Evolutionary conservation across 2,888 invertebrate species (phyloP), one percentile per base, ranked within the genome.

Genomic region (Stenichneumon culpator): DNA sequence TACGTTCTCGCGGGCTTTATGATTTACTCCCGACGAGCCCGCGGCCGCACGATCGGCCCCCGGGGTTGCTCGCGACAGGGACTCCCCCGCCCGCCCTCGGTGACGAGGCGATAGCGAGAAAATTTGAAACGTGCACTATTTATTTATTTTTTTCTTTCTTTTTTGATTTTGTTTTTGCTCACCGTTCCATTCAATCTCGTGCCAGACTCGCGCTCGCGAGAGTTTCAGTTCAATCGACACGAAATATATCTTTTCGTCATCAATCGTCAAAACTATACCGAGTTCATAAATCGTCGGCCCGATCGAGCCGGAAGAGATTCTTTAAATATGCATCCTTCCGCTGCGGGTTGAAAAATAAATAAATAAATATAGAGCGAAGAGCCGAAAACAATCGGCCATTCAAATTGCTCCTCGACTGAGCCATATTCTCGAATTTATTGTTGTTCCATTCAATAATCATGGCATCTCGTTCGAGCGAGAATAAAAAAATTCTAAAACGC

Each of bases 391-490:
- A 52, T 54, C 32, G 39, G n/a, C 50, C 39, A 52, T 65, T 75
- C 50, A 19, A 67, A 52, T 77, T 67, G 67, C 75, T 22, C 52
- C 22, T 25, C 65, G 52, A 77, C 52, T 50, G 75, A 77, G 67
- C 52, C 19, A 50, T 67, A 22, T 39, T 54, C 36, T 39, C 16
- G 28, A 60, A 52, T 79, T 73, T 83, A 72, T 83, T 50, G 63
- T 80, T 79, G 14, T 7, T 63, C 83, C 75, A 85, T 87, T 79
- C 77, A 84, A 86, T 88, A 88, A 90, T 92, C 90, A 90, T 90
- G 87, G 89, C 86, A 83, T 90, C 90, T 92, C 90, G 65, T 74
- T 63, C 25, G 67, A 14, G 60, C 39, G 22, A 44, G 25, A 74
- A 75, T 65, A 79, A 16, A 77, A 79, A 68, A 60, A 11, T 25